Evolutionary conservation across 2,113 vertebrate species (phyloP).

Genomic region (Lamprologus tigripictilis): DNA sequence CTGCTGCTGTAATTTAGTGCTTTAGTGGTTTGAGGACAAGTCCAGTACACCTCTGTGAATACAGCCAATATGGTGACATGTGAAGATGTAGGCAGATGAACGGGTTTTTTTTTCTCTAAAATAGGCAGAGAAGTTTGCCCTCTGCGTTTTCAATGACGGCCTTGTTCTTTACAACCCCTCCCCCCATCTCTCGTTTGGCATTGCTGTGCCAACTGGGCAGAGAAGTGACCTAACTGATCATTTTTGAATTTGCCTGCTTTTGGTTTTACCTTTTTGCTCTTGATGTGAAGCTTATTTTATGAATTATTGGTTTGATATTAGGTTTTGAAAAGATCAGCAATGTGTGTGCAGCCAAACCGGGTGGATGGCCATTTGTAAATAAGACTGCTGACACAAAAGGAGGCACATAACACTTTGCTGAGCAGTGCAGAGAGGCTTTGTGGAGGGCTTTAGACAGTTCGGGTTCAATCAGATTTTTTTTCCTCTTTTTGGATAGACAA

Average conservation of each 20-base stretch:
- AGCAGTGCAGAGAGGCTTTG: background rate
- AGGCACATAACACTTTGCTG: background rate
- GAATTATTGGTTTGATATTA: slow-evolving; percentile 6
- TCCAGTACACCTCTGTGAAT: background rate
- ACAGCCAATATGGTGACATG: background rate
- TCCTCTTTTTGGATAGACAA: background rate
- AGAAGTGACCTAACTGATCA: background rate
- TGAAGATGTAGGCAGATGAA: background rate
- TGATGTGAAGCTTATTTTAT: slow-evolving; percentile 48
- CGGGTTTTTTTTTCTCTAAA: background rate
- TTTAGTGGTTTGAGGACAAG: slow-evolving; percentile 18
- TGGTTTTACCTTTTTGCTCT: slow-evolving; percentile 32
- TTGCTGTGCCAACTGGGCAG: background rate
- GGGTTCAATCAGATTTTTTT: background rate
- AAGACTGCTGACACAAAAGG: background rate
- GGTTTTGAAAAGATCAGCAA: background rate
- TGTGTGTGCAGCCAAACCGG: background rate
- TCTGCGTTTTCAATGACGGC: background rate
- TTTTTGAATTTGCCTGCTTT: background rate
- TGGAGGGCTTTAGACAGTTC: background rate
- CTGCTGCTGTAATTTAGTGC: slow-evolving; percentile 50
- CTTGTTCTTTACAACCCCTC: background rate
- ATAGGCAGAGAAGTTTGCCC: background rate
- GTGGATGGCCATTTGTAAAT: slow-evolving; percentile 47
- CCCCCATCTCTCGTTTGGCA: background rate